Evolutionary conservation across 23 tunicate genomes (phyloP).

Genomic region (Halocynthia aurantium): DNA sequence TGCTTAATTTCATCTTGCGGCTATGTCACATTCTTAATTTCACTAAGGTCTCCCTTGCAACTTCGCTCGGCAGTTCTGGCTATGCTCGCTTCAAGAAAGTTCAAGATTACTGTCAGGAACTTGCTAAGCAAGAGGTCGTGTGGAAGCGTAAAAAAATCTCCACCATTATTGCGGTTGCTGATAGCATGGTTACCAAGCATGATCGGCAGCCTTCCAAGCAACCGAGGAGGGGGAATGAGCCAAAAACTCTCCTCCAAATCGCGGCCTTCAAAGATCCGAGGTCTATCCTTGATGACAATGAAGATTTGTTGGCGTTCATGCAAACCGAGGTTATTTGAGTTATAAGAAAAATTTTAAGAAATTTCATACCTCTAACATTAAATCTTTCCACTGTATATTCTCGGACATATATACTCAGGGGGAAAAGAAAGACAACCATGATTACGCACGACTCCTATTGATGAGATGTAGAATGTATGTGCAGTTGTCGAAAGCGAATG

Average conservation of each 20-base stretch:
- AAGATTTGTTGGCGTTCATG: constrained; percentile 26
- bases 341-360: not conserved
- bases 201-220: too few species aligned
- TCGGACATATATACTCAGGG: constrained; percentile 30
- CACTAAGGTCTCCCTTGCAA: constrained; percentile 12
- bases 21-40: too few species aligned
- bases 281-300: constrained; percentile 23
- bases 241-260: too few species aligned
- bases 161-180: constrained; percentile 17
- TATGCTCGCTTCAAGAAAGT: not conserved
- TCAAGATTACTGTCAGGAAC: constrained; percentile 31
- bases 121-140: constrained; percentile 13
- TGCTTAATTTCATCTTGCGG: too few species aligned
- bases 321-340: constrained; percentile 16
- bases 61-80: constrained; percentile 14
- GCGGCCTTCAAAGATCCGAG: too few species aligned
- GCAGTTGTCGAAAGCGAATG: not conserved
- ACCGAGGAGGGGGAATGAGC: too few species aligned
- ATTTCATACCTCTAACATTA: not conserved
- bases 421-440: constrained; percentile 30
- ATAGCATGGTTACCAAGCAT: not conserved
- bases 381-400: not conserved
- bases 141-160: constrained; percentile 23
- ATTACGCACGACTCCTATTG: constrained; percentile 52
- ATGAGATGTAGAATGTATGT: constrained; percentile 28